Evolutionary conservation across 1,140 invertebrate species (phyloP).

Genomic region (Cecropterus lyciades): DNA sequence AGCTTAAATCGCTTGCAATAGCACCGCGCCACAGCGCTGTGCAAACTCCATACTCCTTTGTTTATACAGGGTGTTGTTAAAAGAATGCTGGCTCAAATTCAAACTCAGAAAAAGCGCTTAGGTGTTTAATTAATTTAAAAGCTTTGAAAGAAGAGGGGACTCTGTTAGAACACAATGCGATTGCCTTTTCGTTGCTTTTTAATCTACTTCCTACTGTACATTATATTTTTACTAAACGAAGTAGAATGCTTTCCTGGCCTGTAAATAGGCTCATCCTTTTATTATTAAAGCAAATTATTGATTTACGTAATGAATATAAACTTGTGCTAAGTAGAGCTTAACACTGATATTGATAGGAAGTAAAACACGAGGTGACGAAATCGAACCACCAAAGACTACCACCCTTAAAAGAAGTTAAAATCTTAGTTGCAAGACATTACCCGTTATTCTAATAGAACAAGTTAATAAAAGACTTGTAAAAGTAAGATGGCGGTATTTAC

Average conservation of each 20-base stretch:
- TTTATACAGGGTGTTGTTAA: constrained; percentile 48
- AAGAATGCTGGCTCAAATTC: constrained; percentile 52
- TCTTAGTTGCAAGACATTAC: too few species aligned
- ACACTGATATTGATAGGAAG: too few species aligned
- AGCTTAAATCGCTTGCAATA: constrained; percentile 36
- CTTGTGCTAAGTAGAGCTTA: too few species aligned
- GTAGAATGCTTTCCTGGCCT: too few species aligned
- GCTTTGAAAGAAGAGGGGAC: constrained; percentile 48
- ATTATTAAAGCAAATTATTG: neutral
- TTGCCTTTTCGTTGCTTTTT: constrained; percentile 42
- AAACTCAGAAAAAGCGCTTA: constrained; percentile 50
- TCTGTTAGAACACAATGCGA: constrained; percentile 41
- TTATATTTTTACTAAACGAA: constrained; percentile 13
- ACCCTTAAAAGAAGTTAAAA: too few species aligned
- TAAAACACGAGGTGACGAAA: too few species aligned
- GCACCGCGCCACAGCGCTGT: constrained; percentile 26
- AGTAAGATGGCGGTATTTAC: neutral
- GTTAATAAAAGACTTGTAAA: constrained; percentile 12
- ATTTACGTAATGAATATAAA: too few species aligned
- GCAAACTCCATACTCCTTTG: constrained; percentile 36
- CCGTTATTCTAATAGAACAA: too few species aligned
- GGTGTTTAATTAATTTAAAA: constrained; percentile 70
- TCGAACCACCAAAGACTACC: too few species aligned
- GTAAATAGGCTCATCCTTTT: neutral
- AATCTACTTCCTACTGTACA: constrained; percentile 19